Conservation (phyloP, 2,888 invertebrate genomes). For the Eucera pruinosa region DNA sequence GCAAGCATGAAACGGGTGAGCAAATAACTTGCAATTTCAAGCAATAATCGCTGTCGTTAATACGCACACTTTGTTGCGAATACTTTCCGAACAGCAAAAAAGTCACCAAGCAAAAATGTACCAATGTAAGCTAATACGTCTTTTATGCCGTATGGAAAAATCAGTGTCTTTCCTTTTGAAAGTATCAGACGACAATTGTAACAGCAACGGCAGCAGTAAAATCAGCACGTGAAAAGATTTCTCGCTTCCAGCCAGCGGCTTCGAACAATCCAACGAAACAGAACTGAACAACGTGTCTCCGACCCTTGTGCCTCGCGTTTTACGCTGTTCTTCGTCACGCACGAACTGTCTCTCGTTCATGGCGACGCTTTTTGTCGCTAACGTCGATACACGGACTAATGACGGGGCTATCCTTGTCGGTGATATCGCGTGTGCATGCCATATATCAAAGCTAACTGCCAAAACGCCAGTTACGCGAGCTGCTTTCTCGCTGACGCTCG, state of each 20-base stretch:
- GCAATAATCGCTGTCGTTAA: conserved; percentile 12
- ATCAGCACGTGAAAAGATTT: background rate
- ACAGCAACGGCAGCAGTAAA: background rate
- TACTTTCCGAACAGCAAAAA: background rate
- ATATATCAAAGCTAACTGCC: conserved; percentile 73
- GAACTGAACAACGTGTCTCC: conserved; percentile 8
- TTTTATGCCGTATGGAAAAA: background rate
- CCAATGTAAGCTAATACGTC: too few species aligned
- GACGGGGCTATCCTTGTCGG: conserved; percentile 47
- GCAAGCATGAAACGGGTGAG: too few species aligned
- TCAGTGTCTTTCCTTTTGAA: conserved; percentile 38
- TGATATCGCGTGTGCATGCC: conserved; percentile 66
- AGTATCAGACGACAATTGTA: conserved; percentile 12
- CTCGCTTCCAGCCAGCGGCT: background rate
- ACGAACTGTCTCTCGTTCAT: conserved; percentile 19
- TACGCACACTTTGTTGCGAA: conserved; percentile 12
- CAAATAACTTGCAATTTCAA: background rate
- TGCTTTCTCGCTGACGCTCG: conserved; percentile 30
- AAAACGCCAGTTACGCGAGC: conserved; percentile 67
- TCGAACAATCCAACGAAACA: background rate
- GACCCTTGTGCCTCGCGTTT: conserved; percentile 33
- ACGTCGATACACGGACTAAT: conserved; percentile 45
- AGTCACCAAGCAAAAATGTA: background rate
- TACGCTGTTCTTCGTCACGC: conserved; percentile 29
- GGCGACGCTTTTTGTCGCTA: conserved; percentile 16